Base-by-base conservation (phyloP, 2,797 vertebrate genomes). In the Onychomys torridus region DNA sequence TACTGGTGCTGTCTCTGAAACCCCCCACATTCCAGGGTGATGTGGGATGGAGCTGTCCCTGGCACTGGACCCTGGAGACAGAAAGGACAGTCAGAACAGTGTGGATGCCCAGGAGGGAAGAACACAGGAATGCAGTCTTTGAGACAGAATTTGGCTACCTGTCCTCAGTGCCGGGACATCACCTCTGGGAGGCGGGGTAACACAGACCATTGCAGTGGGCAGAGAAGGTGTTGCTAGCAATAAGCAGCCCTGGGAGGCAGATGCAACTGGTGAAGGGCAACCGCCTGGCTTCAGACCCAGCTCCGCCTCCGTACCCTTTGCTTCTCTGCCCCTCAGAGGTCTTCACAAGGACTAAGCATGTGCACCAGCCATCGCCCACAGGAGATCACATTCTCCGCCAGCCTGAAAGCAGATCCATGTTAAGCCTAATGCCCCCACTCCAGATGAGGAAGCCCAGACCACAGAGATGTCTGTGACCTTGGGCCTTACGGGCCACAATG, bases 401-500 rank as follows among this genome's bases (percentile, higher is more conserved):
- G 65, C 67, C 83, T 81, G 19, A 61, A 82, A 19, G 27, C 0
- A n/a, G 88, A 43, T 65, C 59, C 29, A 10, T 4, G 29, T 10
- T n/a, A 71, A 61, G 25, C 3, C 5, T 1, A 27, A 23, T 7
- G 57, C 49, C 13, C 84, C 29, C 67, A 23, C 8, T 40, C 32
- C 27, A 55, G 61, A 79, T 59, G 49, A 76, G 40, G 65, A 88
- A 92, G 25, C 57, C 25, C 57, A 94, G 49, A 55, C 67, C 55
- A 67, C 76, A 61, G 46, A 37, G 25, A 2, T 52, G 19, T 46
- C 61, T 23, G 6, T n/a, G 71, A 19, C 43, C 19, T 23, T 21
- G 10, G 59, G 59, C 52, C 9, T 71, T 59, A 27, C 46, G 65
- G 43, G 5, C 0, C 2, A 43, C 3, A 27, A 49, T 79, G 67